These are phyloP conservation scores for Hyla sarda DNA, from an alignment of 2,113 vertebrate genomes.

Conservation along the genomic window DNA sequence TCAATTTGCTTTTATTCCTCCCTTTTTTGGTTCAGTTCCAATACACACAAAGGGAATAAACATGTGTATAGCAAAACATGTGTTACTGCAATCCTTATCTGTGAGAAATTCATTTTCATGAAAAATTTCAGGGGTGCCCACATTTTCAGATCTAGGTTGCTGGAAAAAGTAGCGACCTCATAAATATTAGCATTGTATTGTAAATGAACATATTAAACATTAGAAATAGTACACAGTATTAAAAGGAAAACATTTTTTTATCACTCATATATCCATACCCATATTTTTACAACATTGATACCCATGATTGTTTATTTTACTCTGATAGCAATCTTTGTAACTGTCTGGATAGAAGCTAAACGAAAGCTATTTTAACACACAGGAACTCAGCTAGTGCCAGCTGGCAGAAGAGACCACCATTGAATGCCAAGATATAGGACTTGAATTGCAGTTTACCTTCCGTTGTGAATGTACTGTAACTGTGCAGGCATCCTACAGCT, in stretches of 20 bases:
- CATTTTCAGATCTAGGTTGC: too few relatives aligned
- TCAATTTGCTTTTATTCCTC: too few relatives aligned
- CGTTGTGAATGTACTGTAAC: slow-evolving; percentile 71
- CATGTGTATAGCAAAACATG: too few relatives aligned
- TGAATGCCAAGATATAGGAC: slow-evolving; percentile 75
- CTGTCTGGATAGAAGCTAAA: slow-evolving; percentile 65
- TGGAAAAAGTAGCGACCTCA: neutral
- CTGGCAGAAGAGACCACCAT: slow-evolving; percentile 75
- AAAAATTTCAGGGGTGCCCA: too few relatives aligned
- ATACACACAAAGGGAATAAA: too few relatives aligned
- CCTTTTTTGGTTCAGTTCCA: too few relatives aligned
- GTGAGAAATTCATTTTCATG: too few relatives aligned
- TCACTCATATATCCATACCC: neutral
- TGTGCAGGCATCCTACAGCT: slow-evolving; percentile 82
- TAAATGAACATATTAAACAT: neutral
- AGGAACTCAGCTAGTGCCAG: slow-evolving; percentile 76
- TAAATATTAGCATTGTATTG: neutral
- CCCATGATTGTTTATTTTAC: slow-evolving; percentile 21
- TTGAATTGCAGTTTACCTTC: slow-evolving; percentile 82
- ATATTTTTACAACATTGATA: slow-evolving; percentile 4
- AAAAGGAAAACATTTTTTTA: neutral
- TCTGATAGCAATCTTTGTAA: slow-evolving; percentile 45
- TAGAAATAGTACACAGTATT: neutral
- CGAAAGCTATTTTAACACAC: slow-evolving; percentile 73
- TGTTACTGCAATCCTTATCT: too few relatives aligned